These are phyloP conservation scores for Laterallus jamaicensis DNA, from an alignment of 2,113 vertebrate genomes.

Conservation along the genomic window DNA sequence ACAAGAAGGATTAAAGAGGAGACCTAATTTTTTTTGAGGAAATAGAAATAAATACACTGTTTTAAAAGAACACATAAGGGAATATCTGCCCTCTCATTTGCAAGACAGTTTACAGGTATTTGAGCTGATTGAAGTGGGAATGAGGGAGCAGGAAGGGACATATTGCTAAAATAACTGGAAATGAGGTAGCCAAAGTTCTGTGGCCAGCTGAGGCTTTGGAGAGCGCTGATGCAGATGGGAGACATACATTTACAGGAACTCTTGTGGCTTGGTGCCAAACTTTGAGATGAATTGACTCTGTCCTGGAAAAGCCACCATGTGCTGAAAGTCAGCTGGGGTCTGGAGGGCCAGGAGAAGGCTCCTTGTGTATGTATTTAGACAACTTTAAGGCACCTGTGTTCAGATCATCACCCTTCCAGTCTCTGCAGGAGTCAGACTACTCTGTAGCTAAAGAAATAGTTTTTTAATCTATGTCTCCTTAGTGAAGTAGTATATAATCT, in stretches of 20 bases:
- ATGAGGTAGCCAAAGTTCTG: not conserved
- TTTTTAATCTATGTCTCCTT: not conserved
- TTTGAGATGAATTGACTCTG: not conserved
- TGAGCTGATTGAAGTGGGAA: not conserved
- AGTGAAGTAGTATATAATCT: not conserved
- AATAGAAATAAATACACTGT: not conserved
- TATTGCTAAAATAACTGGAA: not conserved
- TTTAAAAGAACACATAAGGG: not conserved
- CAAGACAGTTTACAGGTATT: not conserved
- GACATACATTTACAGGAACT: not conserved
- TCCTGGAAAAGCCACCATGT: not conserved
- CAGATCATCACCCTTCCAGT: not conserved
- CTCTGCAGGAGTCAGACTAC: not conserved
- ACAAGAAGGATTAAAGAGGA: not conserved
- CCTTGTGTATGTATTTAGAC: not conserved
- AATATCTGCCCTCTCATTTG: not conserved
- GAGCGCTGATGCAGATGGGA: fast-evolving
- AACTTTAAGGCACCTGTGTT: not conserved
- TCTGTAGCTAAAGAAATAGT: not conserved
- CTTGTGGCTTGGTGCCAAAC: fast-evolving
- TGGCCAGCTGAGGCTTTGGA: not conserved
- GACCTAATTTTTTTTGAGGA: not conserved
- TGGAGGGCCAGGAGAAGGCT: not conserved
- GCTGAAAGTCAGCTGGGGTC: not conserved
- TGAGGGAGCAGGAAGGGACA: not conserved